A percentile compares a stretch with the other conserved stretches of the same genome.
phyloP scores from a whole-genome alignment of 2,888 invertebrate species.

The Biston stratarius region DNA sequence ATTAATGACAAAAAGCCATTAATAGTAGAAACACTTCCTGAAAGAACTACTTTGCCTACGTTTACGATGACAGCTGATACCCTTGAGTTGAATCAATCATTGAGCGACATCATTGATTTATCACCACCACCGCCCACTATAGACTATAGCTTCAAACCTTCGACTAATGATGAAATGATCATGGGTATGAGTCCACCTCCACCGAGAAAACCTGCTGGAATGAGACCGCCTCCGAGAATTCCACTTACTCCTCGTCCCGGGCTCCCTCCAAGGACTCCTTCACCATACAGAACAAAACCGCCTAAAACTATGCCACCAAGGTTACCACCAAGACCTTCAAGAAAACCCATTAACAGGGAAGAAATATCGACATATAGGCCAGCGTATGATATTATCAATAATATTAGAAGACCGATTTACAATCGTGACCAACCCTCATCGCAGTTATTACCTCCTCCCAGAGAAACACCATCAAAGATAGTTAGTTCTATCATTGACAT shows the following conservation, averaged over 20 bases:
- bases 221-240: conserved; percentile 62
- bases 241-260: conserved; percentile 67
- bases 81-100: conserved; percentile 64
- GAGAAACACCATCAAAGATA: conserved; percentile 61
- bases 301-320: conserved; percentile 69
- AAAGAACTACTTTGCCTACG: conserved; percentile 67
- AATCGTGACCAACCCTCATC: conserved; percentile 76
- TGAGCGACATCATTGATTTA: conserved; percentile 79
- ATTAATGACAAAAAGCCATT: conserved; percentile 79
- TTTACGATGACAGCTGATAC: conserved; percentile 64
- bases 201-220: conserved; percentile 64
- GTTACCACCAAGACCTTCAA: conserved; percentile 64
- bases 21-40: conserved; percentile 67
- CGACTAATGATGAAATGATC: conserved; percentile 80
- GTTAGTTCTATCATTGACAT: conserved; percentile 55
- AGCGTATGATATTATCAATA: conserved; percentile 71
- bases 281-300: conserved; percentile 71
- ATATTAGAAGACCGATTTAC: conserved; percentile 69
- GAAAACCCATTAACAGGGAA: conserved; percentile 70
- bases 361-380: conserved; percentile 78
- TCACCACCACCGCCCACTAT: conserved; percentile 82
- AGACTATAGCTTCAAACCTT: conserved; percentile 76
- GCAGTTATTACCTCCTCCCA: conserved; percentile 73
- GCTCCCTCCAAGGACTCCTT: conserved; percentile 67
- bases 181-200: conserved; percentile 87